Evolutionary conservation across 1,140 invertebrate species (phyloP).

Genomic region (Nylanderia fulva): DNA sequence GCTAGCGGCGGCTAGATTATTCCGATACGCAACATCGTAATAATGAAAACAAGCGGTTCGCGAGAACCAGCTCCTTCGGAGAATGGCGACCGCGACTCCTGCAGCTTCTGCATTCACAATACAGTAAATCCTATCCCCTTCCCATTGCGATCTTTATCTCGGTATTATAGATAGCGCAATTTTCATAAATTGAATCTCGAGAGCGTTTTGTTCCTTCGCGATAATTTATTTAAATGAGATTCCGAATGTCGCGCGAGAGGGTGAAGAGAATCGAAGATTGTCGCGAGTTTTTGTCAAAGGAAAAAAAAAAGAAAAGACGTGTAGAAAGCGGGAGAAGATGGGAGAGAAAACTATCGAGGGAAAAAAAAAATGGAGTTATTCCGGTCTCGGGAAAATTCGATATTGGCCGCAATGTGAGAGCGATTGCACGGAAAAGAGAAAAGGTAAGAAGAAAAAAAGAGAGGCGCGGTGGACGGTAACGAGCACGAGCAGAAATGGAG

Average conservation of each 20-base stretch:
- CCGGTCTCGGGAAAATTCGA: conserved; percentile 11
- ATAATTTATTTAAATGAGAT: too few relatives aligned
- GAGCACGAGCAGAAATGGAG: conserved; percentile 33
- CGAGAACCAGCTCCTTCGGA: neutral
- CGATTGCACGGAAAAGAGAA: conserved; percentile 19
- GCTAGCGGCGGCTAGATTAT: conserved; percentile 24
- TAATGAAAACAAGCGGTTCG: conserved; percentile 34
- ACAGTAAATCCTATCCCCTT: neutral
- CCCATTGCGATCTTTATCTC: neutral
- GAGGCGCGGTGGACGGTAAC: neutral
- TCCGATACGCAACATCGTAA: conserved; percentile 34
- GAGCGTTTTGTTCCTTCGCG: too few relatives aligned
- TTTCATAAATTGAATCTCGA: neutral
- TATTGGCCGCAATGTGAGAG: conserved; percentile 43
- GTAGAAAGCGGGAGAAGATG: conserved; percentile 1
- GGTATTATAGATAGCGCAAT: neutral
- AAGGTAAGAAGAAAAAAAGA: neutral
- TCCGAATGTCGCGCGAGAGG: neutral
- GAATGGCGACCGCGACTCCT: neutral
- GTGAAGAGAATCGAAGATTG: too few relatives aligned
- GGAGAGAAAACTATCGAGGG: neutral
- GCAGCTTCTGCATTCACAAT: neutral
- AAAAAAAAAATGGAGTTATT: conserved; percentile 48
- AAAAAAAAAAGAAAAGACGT: too few relatives aligned
- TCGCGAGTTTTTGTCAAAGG: neutral